A percentile compares a stretch with the other conserved stretches of the same genome.
Conservation (phyloP, 2,888 invertebrate genomes). For the Chesias legatella region DNA sequence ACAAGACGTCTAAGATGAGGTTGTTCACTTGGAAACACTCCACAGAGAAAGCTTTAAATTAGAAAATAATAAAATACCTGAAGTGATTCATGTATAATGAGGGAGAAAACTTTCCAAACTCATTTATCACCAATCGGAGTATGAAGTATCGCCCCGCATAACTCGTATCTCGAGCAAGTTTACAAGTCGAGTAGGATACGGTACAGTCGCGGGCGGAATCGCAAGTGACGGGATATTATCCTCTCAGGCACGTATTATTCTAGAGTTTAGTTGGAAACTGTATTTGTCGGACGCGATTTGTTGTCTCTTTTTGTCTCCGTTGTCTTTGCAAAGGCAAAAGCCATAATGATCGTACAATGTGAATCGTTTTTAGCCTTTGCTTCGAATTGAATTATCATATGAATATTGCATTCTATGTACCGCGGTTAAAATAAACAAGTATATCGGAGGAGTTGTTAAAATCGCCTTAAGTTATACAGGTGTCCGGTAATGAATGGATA, state of each 20-base stretch:
- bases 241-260: conserved; percentile 39
- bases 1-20: no score
- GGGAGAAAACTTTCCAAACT: not conserved
- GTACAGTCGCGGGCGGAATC: conserved; percentile 34
- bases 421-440: no score
- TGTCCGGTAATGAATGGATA: no score
- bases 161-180: conserved; percentile 27
- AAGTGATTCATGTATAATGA: no score
- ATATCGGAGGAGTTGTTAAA: no score
- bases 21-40: no score
- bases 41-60: no score
- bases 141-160: conserved; percentile 22
- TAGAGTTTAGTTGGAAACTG: conserved; percentile 30
- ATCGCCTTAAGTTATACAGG: no score
- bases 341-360: not conserved
- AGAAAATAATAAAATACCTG: no score
- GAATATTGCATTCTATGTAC: no score
- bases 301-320: not conserved
- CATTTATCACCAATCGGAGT: conserved; percentile 12
- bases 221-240: conserved; percentile 32
- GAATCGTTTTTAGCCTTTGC: not conserved
- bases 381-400: no score
- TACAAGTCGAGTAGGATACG: conserved; percentile 42
- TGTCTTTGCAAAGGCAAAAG: no score
- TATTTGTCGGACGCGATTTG: conserved; percentile 3